Evolutionary conservation across 2,797 vertebrate genomes (phyloP).

Genomic region (Fratercula arctica): DNA sequence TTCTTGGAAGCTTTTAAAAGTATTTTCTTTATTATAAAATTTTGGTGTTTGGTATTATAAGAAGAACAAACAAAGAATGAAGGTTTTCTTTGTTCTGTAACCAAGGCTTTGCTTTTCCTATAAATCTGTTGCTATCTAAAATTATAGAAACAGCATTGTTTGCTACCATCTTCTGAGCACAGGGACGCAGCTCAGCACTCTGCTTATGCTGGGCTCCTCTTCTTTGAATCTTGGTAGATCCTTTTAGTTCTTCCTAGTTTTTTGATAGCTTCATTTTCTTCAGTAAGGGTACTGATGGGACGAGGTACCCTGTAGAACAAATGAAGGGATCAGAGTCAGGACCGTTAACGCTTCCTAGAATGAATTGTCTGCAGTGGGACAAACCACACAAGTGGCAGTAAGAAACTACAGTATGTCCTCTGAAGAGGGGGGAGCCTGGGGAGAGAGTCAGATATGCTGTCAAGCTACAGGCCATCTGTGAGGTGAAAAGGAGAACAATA

Average conservation of each 20-base stretch:
- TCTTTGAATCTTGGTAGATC: background rate
- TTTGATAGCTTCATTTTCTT: background rate
- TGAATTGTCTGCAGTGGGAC: background rate
- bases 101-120: background rate
- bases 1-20: background rate
- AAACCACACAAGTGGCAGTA: accelerated
- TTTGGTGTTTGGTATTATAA: background rate
- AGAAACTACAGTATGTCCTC: background rate
- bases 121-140: background rate
- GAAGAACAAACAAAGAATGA: background rate
- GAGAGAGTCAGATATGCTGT: background rate
- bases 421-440: background rate
- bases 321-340: background rate
- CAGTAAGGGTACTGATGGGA: too few relatives aligned
- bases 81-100: background rate
- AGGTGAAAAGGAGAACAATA: background rate
- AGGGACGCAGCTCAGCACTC: background rate
- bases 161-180: accelerated
- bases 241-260: background rate
- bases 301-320: background rate
- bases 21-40: background rate
- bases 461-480: background rate
- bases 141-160: accelerated
- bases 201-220: background rate
- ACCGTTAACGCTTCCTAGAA: accelerated